Evolutionary conservation across 2,113 vertebrate genomes (phyloP), one percentile per base, ranked within the genome.

Genomic region (Syngnathoides biaculeatus): DNA sequence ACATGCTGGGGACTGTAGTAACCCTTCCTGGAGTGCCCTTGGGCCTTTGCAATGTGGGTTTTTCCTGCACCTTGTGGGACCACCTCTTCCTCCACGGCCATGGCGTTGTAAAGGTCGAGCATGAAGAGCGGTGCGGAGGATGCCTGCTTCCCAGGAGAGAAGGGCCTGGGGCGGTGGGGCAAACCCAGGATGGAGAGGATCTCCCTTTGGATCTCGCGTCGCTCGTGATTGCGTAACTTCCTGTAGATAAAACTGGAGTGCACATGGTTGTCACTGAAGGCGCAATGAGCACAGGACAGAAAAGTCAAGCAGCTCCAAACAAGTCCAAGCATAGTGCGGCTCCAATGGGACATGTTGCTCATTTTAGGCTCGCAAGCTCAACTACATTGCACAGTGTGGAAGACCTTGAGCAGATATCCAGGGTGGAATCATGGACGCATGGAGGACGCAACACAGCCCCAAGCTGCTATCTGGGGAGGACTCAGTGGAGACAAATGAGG

Each of bases 161-260:
- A 97, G 65, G 97, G 96, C 89, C 96, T 94, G 79, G 97, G 97
- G 78, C 97, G 95, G 87, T 98, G 97, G 76, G 96, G 97, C 72
- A 99, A 88, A 65, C 97, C 97, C 90, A 99, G 91, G 85, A 99
- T 98, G 88, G 96, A 99, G 78, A 99, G 97, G 88, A 99, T 98
- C 88, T 99, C 97, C 86, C 96, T 93, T 87, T 99, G 97, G 86
- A 99, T 99, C 89, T 99, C 97, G 89, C 94, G 89, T 89, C 96
- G 93, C 72, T 99, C 97, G 78, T 99, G 97, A 89, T 95, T 98
- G 86, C 97, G 94, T 89, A 99, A 91, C 76, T 96, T 92, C 92
- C 97, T 93, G 93, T 99, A 98, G 90, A 99, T 97, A 89, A 99
- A 99, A 86, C 97, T 98, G 12, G 97, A 99, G 91, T 99, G 97